Conservation (phyloP, 2,797 vertebrate species). For the Selene dorsalis region DNA sequence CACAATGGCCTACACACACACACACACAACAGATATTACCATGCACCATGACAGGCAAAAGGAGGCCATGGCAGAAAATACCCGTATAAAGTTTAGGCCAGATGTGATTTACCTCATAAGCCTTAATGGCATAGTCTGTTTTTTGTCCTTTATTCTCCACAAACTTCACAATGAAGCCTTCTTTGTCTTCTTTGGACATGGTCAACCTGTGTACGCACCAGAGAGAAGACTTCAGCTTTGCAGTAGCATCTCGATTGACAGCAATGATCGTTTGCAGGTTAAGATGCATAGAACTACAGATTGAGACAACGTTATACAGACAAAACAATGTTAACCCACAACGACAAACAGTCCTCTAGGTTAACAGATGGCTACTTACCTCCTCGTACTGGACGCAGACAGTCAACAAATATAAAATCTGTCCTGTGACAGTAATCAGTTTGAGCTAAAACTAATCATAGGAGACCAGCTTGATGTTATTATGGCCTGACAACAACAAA, state of each 20-base stretch:
- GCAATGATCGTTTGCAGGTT: not conserved
- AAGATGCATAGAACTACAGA: not conserved
- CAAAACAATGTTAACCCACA: not conserved
- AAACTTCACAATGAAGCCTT: constrained; percentile 94
- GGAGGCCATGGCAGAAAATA: not conserved
- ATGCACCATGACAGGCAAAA: constrained; percentile 2
- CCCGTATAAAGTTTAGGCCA: not conserved
- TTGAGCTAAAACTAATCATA: not conserved
- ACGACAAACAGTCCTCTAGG: not conserved
- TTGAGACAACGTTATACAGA: not conserved
- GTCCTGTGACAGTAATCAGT: not conserved
- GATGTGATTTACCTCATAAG: constrained; percentile 88
- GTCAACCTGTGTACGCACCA: constrained; percentile 39
- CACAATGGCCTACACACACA: constrained; percentile 87
- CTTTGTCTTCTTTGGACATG: constrained; percentile 87
- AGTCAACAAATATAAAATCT: not conserved
- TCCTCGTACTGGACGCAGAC: not conserved
- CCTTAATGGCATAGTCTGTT: constrained; percentile 86
- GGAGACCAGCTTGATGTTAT: not conserved
- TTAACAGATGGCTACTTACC: constrained; percentile 13
- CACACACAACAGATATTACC: not conserved
- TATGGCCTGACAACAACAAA: not conserved
- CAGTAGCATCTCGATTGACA: not conserved
- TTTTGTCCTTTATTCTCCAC: constrained; percentile 83
- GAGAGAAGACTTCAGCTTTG: not conserved